Evolutionary conservation across 2,797 vertebrate genomes (phyloP).

Genomic region (Danio jaintianensis): DNA sequence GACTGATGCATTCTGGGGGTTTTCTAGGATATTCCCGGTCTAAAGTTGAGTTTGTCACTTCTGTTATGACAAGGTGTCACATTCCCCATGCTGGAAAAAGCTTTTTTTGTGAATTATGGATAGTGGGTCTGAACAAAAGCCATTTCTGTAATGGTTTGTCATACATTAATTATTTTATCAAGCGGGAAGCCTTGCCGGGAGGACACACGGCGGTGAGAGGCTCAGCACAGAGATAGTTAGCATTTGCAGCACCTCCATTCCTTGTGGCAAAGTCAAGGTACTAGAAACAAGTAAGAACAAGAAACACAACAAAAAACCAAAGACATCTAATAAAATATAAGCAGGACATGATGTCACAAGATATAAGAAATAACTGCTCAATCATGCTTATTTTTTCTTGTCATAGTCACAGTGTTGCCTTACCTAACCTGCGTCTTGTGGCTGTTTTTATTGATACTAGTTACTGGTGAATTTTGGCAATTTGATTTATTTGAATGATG

Average conservation of each 20-base stretch:
- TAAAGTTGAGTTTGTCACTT: conserved; percentile 39
- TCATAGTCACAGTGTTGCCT: too few relatives aligned
- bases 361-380: too few relatives aligned
- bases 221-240: not conserved
- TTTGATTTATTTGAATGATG: not conserved
- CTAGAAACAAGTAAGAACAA: not conserved
- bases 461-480: not conserved
- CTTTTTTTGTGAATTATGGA: conserved; percentile 60
- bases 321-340: too few relatives aligned
- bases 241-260: not conserved
- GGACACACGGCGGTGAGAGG: conserved; percentile 21
- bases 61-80: conserved; percentile 53
- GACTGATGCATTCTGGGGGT: not conserved
- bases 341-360: too few relatives aligned
- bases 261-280: not conserved
- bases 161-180: conserved; percentile 59
- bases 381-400: too few relatives aligned
- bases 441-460: not conserved
- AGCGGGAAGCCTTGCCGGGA: conserved; percentile 30
- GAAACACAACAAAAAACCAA: too few relatives aligned
- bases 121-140: conserved; percentile 49
- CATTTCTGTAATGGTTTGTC: conserved; percentile 52
- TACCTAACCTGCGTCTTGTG: not conserved
- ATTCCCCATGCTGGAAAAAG: conserved; percentile 49
- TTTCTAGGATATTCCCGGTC: conserved; percentile 17